Percentiles rank a stretch among this genome's conserved stretches.
Evolutionary conservation across 2,113 vertebrate species (phyloP).

Genomic region (Spheniscus mendiculus): DNA sequence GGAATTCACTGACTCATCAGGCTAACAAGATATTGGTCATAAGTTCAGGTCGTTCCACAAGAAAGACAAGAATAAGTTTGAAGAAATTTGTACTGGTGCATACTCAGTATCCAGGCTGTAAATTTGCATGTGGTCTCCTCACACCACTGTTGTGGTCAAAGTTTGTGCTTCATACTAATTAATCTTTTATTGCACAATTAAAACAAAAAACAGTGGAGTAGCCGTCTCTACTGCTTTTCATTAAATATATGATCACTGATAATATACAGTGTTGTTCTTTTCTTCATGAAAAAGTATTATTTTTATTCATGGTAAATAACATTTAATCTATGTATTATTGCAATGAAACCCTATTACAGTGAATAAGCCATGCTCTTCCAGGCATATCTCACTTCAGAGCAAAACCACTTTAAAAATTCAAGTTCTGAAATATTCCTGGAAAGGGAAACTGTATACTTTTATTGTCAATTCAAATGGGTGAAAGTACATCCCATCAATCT

Average conservation of each 20-base stretch:
- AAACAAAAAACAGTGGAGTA: not conserved
- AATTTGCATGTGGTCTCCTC: not conserved
- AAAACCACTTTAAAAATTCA: conserved; percentile 36
- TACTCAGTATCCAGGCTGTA: not conserved
- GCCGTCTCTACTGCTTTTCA: not conserved
- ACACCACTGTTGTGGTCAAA: not conserved
- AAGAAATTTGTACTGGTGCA: not conserved
- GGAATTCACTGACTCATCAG: not conserved
- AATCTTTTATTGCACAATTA: not conserved
- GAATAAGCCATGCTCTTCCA: conserved; percentile 1
- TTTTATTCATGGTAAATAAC: conserved; percentile 50
- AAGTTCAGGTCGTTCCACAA: not conserved
- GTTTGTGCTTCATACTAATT: not conserved
- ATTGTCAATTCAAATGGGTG: conserved; percentile 3
- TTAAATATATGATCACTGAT: not conserved
- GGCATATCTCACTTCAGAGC: conserved; percentile 1
- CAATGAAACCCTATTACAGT: not conserved
- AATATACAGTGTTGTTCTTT: not conserved
- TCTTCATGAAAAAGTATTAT: conserved; percentile 3
- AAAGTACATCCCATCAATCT: not conserved
- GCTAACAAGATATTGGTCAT: not conserved
- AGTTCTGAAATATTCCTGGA: not conserved
- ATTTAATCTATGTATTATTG: conserved; percentile 14
- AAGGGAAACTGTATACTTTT: not conserved
- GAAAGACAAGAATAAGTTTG: not conserved